These are phyloP conservation scores for Sternotherus odoratus DNA, from an alignment of 2,797 vertebrate genomes.

Conservation along the genomic window DNA sequence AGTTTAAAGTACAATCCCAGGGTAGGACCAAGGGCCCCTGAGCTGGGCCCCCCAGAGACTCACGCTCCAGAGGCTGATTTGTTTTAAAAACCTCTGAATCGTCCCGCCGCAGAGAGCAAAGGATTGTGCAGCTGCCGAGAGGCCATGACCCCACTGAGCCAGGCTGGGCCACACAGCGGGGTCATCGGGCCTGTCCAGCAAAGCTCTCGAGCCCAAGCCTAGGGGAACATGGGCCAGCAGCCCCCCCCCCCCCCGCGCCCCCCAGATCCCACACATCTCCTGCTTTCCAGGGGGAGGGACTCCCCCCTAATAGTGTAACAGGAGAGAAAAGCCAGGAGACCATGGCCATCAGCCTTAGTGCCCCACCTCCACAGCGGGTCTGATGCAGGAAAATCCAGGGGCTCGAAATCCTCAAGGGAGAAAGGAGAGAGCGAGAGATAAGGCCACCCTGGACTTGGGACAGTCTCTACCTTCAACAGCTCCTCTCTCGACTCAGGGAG, in stretches of 20 bases:
- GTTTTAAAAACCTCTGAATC: conserved; percentile 43
- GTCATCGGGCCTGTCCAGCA: not conserved
- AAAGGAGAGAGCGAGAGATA: not conserved
- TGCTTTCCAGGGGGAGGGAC: fast-evolving
- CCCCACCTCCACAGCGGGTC: not conserved
- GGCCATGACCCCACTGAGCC: not conserved
- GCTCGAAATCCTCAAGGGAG: not conserved
- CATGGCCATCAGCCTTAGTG: not conserved
- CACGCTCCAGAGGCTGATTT: conserved; percentile 43
- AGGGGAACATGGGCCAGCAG: not conserved
- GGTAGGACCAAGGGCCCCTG: not conserved
- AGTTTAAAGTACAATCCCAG: conserved; percentile 30
- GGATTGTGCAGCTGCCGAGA: not conserved
- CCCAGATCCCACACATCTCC: not conserved
- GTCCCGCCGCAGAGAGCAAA: not conserved
- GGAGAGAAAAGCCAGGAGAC: not conserved
- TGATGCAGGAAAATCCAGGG: not conserved
- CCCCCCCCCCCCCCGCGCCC: too few species aligned
- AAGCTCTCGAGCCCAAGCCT: not conserved
- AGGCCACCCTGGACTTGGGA: not conserved
- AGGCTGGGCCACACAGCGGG: not conserved
- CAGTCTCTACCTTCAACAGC: conserved; percentile 43
- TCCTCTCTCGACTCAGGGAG: conserved; percentile 34
- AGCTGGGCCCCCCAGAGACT: conserved; percentile 26
- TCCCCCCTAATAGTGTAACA: conserved; percentile 62